Percentiles rank a stretch among this genome's conserved stretches.
phyloP scores from a whole-genome alignment of 2,797 vertebrate species.

The Alfaro cultratus region DNA sequence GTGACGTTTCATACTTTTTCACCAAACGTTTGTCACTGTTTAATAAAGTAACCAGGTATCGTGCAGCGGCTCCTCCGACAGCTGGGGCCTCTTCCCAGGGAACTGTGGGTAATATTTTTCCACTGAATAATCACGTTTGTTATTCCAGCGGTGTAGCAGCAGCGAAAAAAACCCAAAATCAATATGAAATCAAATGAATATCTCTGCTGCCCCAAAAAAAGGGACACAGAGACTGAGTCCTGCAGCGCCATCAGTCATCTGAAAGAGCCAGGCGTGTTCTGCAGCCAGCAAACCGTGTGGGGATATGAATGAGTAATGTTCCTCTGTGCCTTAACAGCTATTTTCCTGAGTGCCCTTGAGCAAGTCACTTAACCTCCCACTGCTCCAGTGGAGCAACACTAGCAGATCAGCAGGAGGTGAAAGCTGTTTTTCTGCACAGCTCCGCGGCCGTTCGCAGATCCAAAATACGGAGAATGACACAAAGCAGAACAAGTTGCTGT shows the following conservation, averaged over 20 bases:
- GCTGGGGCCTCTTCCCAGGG: conserved; percentile 30
- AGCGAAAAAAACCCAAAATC: conserved; percentile 37
- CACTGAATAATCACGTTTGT: conserved; percentile 57
- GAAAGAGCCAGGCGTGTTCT: conserved; percentile 53
- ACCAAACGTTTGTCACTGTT: conserved; percentile 42
- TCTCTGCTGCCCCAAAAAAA: conserved; percentile 39
- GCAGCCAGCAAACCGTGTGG: conserved; percentile 57
- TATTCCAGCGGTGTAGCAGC: conserved; percentile 49
- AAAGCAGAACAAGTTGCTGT: too few relatives aligned
- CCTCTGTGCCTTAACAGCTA: conserved; percentile 44
- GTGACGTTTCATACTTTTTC: conserved; percentile 45
- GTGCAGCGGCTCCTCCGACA: conserved; percentile 36
- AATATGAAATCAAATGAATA: conserved; percentile 70
- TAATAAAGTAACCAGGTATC: conserved; percentile 47
- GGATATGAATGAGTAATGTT: conserved; percentile 67
- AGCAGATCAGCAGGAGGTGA: conserved; percentile 29
- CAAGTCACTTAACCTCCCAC: conserved; percentile 71
- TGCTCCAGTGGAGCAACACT: conserved; percentile 60
- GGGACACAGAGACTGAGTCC: conserved; percentile 23
- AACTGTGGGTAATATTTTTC: conserved; percentile 46
- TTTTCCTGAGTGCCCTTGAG: conserved; percentile 69
- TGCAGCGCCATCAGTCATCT: conserved; percentile 63
- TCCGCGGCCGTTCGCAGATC: conserved; percentile 4
- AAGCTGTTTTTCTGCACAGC: conserved; percentile 10
- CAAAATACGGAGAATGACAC: not conserved